These are phyloP conservation scores for Caracal caracal DNA, from an alignment of 2,113 vertebrate species.

Conservation along the genomic window DNA sequence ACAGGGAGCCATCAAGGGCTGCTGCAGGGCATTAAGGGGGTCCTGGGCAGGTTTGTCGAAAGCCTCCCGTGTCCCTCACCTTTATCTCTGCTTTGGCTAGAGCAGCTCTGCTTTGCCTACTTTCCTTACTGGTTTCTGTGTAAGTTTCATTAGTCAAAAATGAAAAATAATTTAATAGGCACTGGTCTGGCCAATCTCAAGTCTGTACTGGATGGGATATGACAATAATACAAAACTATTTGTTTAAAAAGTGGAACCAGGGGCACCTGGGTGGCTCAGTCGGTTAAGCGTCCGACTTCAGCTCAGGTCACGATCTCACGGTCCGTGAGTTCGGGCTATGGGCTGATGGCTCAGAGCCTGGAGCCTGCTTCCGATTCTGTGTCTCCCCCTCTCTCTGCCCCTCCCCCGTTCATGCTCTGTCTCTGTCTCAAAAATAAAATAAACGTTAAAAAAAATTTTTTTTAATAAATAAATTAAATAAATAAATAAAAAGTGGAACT, in stretches of 20 bases:
- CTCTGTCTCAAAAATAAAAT: too few species aligned
- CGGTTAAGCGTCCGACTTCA: too few species aligned
- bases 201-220: background rate
- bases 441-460: too few species aligned
- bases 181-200: background rate
- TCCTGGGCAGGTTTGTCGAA: background rate
- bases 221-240: background rate
- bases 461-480: too few species aligned
- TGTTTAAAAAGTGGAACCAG: background rate
- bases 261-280: too few species aligned
- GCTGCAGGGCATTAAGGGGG: fast-evolving
- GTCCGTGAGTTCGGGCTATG: too few species aligned
- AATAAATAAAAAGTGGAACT: background rate
- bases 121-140: background rate
- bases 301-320: too few species aligned
- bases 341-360: too few species aligned
- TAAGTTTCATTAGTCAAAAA: background rate
- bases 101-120: background rate
- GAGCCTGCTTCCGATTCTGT: too few species aligned
- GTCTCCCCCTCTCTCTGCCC: too few species aligned
- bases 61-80: too few species aligned
- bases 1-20: background rate
- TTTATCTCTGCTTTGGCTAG: background rate
- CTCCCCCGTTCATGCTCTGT: too few species aligned
- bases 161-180: background rate